Conservation (phyloP, 2,888 invertebrate genomes). For the Dicranocentrus wangi region DNA sequence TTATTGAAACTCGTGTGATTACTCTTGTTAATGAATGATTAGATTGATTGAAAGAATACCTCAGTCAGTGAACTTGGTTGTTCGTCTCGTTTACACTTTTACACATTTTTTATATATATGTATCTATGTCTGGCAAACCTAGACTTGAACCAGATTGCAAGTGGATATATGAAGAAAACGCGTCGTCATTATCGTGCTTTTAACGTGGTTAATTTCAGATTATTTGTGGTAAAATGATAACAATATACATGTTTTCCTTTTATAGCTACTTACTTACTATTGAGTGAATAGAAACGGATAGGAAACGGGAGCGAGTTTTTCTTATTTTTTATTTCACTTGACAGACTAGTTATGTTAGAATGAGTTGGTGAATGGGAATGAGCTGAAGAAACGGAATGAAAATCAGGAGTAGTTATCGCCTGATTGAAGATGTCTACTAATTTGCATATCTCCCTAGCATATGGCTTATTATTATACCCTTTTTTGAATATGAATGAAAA, state of each 20-base stretch:
- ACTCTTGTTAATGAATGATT: background rate
- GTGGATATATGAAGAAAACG: background rate
- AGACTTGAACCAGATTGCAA: background rate
- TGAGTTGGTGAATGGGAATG: background rate
- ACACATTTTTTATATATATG: background rate
- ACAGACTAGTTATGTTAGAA: background rate
- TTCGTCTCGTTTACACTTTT: no score
- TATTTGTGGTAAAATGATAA: background rate
- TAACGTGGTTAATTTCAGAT: background rate
- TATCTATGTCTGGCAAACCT: background rate
- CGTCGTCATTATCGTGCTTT: no score
- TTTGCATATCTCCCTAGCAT: slow-evolving; percentile 11
- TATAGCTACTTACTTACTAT: background rate
- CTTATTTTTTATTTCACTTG: background rate
- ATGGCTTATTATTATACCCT: background rate
- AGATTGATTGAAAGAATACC: slow-evolving; percentile 9
- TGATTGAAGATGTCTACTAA: slow-evolving; percentile 18
- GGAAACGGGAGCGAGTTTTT: slow-evolving; percentile 8
- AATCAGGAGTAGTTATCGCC: background rate
- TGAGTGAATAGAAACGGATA: background rate
- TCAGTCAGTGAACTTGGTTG: background rate
- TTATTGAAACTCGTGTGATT: background rate
- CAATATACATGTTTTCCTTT: background rate
- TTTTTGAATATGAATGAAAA: background rate
- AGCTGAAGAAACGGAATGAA: background rate